Conservation (phyloP, 2,797 vertebrate genomes). For the Oryzias dopingdopingensis region DNA sequence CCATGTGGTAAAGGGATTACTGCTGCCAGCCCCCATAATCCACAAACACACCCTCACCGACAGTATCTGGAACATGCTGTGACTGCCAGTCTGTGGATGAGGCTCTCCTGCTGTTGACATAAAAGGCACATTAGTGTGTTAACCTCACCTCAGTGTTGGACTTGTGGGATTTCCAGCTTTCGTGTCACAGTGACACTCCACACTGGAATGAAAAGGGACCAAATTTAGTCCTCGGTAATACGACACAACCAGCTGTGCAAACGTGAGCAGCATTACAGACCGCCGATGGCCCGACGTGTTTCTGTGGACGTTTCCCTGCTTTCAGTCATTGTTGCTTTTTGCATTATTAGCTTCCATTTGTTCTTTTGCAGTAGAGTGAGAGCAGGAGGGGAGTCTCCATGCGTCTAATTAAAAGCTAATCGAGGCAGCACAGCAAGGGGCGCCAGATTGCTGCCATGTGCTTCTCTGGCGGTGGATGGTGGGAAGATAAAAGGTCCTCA, state of each 20-base stretch:
- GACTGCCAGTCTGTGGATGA: slow-evolving; percentile 39
- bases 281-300: slow-evolving; percentile 19
- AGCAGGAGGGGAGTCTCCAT: slow-evolving; percentile 38
- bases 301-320: slow-evolving; percentile 11
- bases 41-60: slow-evolving; percentile 24
- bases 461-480: slow-evolving; percentile 41
- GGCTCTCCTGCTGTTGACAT: slow-evolving; percentile 53
- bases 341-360: slow-evolving; percentile 22
- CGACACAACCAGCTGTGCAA: slow-evolving; percentile 60
- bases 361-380: slow-evolving; percentile 32
- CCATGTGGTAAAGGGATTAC: slow-evolving; percentile 67
- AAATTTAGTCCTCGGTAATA: slow-evolving; percentile 36
- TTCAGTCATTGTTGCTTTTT: slow-evolving; percentile 23
- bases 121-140: slow-evolving; percentile 54
- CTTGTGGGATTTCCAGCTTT: slow-evolving; percentile 31
- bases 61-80: slow-evolving; percentile 47
- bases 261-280: slow-evolving; percentile 50
- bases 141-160: slow-evolving; percentile 49
- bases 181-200: slow-evolving; percentile 28
- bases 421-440: slow-evolving; percentile 35
- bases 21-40: slow-evolving; percentile 50
- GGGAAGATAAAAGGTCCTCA: slow-evolving; percentile 39
- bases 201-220: slow-evolving; percentile 20
- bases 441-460: slow-evolving; percentile 69
- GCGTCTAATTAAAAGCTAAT: slow-evolving; percentile 68